These are phyloP conservation scores for Atrichornis clamosus DNA, from an alignment of 2,113 vertebrate species.

Conservation along the genomic window DNA sequence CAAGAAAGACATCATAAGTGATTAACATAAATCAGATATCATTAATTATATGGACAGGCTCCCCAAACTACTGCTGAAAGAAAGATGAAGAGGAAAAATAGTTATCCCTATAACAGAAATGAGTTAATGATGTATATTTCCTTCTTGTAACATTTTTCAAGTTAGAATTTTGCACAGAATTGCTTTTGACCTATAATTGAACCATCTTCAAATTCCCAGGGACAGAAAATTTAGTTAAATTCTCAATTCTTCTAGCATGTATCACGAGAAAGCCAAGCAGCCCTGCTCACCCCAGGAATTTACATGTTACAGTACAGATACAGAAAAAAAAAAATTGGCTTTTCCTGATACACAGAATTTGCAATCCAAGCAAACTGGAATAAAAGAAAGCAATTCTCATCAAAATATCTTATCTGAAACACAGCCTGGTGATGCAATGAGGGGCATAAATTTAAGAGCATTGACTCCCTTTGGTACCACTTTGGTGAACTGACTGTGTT, in stretches of 20 bases:
- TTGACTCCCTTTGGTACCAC: not conserved
- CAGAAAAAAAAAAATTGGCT: not conserved
- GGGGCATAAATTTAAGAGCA: not conserved
- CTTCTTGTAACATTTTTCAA: conserved; percentile 40
- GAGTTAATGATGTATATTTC: conserved; percentile 27
- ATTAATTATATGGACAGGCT: conserved; percentile 45
- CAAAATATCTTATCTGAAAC: not conserved
- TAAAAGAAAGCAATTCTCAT: not conserved
- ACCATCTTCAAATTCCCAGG: conserved; percentile 4
- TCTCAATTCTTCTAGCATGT: not conserved
- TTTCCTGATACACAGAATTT: not conserved
- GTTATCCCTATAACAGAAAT: conserved; percentile 5
- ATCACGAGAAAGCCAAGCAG: not conserved
- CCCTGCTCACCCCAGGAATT: not conserved
- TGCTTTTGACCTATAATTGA: conserved; percentile 35
- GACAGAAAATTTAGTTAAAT: not conserved
- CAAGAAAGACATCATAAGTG: conserved; percentile 18
- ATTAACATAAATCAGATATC: conserved; percentile 51
- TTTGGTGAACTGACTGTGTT: not conserved
- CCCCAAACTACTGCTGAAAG: conserved; percentile 37
- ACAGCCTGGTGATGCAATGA: not conserved
- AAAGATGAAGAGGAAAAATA: conserved; percentile 24
- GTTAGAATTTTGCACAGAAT: conserved; percentile 6
- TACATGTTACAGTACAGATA: not conserved
- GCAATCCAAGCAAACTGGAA: not conserved